Evolutionary conservation across 2,113 vertebrate species (phyloP).

Genomic region (Mesembrinibis cayennensis): DNA sequence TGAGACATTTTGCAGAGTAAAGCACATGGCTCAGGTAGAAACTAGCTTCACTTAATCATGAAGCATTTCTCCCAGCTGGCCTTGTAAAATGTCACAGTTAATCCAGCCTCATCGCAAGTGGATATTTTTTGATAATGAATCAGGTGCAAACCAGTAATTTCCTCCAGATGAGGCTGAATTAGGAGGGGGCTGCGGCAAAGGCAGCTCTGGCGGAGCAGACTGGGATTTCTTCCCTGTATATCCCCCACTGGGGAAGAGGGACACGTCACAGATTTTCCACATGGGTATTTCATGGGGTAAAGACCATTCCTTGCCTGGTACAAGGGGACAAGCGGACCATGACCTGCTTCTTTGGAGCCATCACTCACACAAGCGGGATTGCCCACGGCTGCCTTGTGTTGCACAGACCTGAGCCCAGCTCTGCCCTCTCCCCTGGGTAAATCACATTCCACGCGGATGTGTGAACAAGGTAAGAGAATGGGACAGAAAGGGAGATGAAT

Average conservation of each 20-base stretch:
- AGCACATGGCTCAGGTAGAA: not conserved
- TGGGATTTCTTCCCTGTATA: not conserved
- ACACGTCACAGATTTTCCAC: not conserved
- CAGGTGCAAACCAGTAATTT: constrained; percentile 28
- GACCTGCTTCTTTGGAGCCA: not conserved
- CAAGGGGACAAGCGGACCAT: not conserved
- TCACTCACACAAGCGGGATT: rapidly evolving
- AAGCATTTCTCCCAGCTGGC: constrained; percentile 10
- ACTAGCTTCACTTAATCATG: not conserved
- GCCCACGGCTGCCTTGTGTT: not conserved
- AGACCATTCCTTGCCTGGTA: not conserved
- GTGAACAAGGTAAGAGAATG: not conserved
- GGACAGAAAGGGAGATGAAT: not conserved
- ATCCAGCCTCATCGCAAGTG: not conserved
- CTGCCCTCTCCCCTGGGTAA: not conserved
- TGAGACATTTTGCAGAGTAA: not conserved
- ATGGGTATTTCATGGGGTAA: not conserved
- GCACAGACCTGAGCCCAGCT: not conserved
- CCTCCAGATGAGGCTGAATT: not conserved
- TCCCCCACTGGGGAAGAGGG: not conserved
- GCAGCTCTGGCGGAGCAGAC: not conserved
- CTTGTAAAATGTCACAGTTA: constrained; percentile 28
- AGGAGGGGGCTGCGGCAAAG: not conserved
- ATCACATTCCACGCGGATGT: rapidly evolving
- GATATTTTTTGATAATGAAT: constrained; percentile 28